phyloP scores from a whole-genome alignment of 2,888 invertebrate species.

The Agrochola macilenta region DNA sequence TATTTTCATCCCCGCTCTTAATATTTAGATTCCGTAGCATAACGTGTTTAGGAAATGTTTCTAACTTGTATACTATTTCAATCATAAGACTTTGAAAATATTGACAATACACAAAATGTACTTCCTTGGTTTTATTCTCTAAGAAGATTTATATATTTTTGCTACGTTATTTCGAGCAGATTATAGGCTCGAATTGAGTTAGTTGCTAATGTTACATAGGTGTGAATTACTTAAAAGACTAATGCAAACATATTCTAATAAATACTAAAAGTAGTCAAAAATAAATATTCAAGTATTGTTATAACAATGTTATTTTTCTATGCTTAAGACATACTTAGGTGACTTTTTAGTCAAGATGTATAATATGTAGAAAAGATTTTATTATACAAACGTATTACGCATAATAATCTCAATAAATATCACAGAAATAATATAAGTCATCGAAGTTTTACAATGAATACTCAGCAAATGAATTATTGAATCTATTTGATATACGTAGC shows the following conservation, averaged over 20 bases:
- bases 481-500: slow-evolving; percentile 29
- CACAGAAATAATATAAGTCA: slow-evolving; percentile 22
- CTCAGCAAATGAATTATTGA: slow-evolving; percentile 22
- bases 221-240: slow-evolving; percentile 58
- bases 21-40: slow-evolving; percentile 30
- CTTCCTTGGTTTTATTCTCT: slow-evolving; percentile 37
- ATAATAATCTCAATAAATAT: slow-evolving; percentile 50
- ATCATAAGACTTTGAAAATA: slow-evolving; percentile 55
- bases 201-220: slow-evolving; percentile 52
- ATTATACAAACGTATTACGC: slow-evolving; percentile 47
- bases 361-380: slow-evolving; percentile 35
- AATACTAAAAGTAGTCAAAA: slow-evolving; percentile 39
- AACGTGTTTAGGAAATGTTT: slow-evolving; percentile 22
- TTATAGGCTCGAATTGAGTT: slow-evolving; percentile 40
- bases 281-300: slow-evolving; percentile 41
- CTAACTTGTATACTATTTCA: slow-evolving; percentile 33
- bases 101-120: slow-evolving; percentile 60
- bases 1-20: slow-evolving; percentile 2
- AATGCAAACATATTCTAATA: slow-evolving; percentile 61
- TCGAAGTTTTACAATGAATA: slow-evolving; percentile 23
- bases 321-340: slow-evolving; percentile 33
- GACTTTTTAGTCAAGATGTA: slow-evolving; percentile 50
- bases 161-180: slow-evolving; percentile 48
- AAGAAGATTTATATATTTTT: slow-evolving; percentile 50
- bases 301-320: slow-evolving; percentile 49